Conservation (phyloP, 2,888 invertebrate genomes). For the Biston stratarius region DNA sequence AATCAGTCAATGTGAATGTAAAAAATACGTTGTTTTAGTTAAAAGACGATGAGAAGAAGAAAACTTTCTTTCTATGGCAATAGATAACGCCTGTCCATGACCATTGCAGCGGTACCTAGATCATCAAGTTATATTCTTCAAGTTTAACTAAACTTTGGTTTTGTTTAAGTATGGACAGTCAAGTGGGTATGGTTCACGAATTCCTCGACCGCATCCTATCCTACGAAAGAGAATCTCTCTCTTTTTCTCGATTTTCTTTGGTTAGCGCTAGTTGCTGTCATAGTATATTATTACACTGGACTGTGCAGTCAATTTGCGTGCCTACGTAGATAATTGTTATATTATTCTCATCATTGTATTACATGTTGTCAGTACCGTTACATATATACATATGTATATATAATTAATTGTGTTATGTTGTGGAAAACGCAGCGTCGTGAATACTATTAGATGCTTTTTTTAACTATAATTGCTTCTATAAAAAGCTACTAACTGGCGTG, state of each 20-base stretch:
- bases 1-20: no score
- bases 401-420: slow-evolving; percentile 35
- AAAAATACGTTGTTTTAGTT: no score
- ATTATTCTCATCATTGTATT: slow-evolving; percentile 34
- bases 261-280: not conserved
- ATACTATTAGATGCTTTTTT: not conserved
- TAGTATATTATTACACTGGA: slow-evolving; percentile 16
- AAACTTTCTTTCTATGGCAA: no score
- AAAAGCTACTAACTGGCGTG: not conserved
- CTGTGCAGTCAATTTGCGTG: slow-evolving; percentile 13
- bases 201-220: no score
- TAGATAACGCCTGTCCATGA: no score
- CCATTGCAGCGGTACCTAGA: no score
- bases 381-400: slow-evolving; percentile 13
- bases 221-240: no score
- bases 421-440: slow-evolving; percentile 23
- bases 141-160: no score
- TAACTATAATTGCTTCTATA: not conserved
- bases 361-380: slow-evolving; percentile 35
- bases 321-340: slow-evolving; percentile 33
- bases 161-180: no score
- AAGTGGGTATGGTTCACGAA: no score
- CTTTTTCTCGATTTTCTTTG: not conserved
- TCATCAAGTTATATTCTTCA: no score
- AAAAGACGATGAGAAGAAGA: no score